Evolutionary conservation across 2,888 invertebrate species (phyloP).

Genomic region (Megaustenia siamemsis): DNA sequence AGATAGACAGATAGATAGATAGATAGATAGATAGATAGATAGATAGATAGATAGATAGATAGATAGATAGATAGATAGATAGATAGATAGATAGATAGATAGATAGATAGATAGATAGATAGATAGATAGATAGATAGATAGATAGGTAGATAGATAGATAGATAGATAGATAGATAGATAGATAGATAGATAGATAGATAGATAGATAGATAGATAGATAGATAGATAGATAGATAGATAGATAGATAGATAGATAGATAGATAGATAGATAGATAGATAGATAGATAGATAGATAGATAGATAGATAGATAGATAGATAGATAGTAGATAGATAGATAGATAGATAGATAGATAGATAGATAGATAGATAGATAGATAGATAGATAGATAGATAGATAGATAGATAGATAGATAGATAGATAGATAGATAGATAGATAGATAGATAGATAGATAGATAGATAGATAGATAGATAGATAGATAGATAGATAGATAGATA

Average conservation of each 20-base stretch:
- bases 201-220: no score
- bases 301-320: not conserved
- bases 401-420: not conserved
- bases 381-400: not conserved
- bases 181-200: no score
- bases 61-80: not conserved
- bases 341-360: not conserved
- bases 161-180: no score
- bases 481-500: not conserved
- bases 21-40: not conserved
- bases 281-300: not conserved
- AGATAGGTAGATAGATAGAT: no score
- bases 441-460: not conserved
- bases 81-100: not conserved
- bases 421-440: not conserved
- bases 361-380: not conserved
- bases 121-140: slow-evolving; percentile 2
- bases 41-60: not conserved
- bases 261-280: not conserved
- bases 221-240: no score
- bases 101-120: not conserved
- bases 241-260: not conserved
- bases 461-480: not conserved
- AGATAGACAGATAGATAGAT: no score
- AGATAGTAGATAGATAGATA: no score